Base-by-base conservation (phyloP, 2,888 invertebrate species). In the Myopa testacea region DNA sequence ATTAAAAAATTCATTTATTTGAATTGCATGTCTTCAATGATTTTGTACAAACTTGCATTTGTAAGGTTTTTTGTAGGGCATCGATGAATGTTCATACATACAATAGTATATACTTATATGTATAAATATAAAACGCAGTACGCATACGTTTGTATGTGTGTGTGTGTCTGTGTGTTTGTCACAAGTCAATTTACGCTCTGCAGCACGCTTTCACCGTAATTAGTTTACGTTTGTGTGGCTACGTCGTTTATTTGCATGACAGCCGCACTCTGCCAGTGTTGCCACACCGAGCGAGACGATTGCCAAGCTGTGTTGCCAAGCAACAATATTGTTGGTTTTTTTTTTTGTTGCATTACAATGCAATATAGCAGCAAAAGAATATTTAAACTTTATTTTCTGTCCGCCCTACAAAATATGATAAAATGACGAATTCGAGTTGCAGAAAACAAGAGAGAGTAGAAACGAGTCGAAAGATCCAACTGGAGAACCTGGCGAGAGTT, bases 191-290 rank as follows among this genome's bases (percentile, higher is more conserved):
- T 67, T 67, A 75, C 75, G 67, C 75, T 75, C 55, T n/a, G 38
- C 52, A 67, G 75, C 75, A 55, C 75, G 75, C 75, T 75, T 75
- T 75, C 75, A 58, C 75, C 67, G 60, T 75, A 75, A 75, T 75
- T 75, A 52, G 67, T 58, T 67, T 67, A 67, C 45, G 52, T 75
- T 75, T 67, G 38, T 67, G n/a, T 16, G 67, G 19, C 55, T 45
- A 45, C 70, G 70, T n/a, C 52, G 38, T 38, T 63, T 55, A 75
- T 75, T 75, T 75, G 75, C 40, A 40, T 67, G 75, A 37, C 37
- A 74, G 37, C 62, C 10, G 34, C 62, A 1, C 0, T 58, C 16
- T 19, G n/a, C n/a, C 60, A 60, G n/a, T 19, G 60, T 60, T 60
- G 26, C 60, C 60, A 60, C 26, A 60, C 60, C 60, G 60, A 19